Percentiles rank a stretch among this genome's conserved stretches.
Conservation (phyloP, 1,140 invertebrate genomes). For the Camponotus vicinus region DNA sequence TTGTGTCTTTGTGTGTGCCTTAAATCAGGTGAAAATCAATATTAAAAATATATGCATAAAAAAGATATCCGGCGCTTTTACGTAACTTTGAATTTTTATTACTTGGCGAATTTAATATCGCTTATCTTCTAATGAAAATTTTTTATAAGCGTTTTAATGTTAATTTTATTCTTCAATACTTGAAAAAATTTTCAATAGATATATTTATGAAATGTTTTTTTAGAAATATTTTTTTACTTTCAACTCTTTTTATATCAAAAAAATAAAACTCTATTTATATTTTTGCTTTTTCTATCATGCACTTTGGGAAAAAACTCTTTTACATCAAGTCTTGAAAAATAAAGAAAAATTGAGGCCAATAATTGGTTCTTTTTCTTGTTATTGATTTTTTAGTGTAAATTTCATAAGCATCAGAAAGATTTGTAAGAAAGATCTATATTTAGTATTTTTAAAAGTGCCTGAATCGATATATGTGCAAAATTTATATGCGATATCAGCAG, state of each 20-base stretch:
- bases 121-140: background rate
- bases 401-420: background rate
- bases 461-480: background rate
- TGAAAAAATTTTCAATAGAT: no score
- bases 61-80: background rate
- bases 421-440: background rate
- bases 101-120: background rate
- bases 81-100: background rate
- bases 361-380: background rate
- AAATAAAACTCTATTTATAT: background rate
- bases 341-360: no score
- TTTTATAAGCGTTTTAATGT: background rate
- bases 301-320: background rate
- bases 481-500: background rate
- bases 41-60: background rate
- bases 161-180: no score
- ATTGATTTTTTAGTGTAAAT: background rate
- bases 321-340: background rate
- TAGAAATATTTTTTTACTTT: no score
- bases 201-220: background rate
- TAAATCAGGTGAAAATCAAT: constrained; percentile 23
- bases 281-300: background rate
- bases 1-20: background rate
- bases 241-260: no score
- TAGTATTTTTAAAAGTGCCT: background rate